phyloP scores from a whole-genome alignment of 2,888 invertebrate species.

The Beris morrisii region DNA sequence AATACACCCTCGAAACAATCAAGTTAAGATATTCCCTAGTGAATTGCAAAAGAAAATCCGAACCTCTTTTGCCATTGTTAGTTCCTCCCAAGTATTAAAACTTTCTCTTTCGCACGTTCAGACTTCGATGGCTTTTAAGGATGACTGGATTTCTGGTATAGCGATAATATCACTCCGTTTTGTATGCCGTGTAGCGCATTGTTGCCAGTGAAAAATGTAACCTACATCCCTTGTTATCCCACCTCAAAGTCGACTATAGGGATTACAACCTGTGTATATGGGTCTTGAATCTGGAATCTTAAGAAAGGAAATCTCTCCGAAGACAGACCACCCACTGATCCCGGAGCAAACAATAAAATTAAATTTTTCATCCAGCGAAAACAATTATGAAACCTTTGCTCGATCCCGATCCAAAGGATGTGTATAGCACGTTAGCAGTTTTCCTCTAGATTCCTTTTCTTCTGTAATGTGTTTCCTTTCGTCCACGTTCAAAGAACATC shows the following conservation, averaged over 20 bases:
- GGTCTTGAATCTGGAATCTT: no score
- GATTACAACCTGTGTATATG: constrained; percentile 8
- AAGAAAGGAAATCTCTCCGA: constrained; percentile 4
- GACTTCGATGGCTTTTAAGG: constrained; percentile 4
- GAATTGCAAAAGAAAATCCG: constrained; percentile 31
- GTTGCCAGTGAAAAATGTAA: not conserved
- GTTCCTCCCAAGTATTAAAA: constrained; percentile 22
- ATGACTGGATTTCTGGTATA: constrained; percentile 8
- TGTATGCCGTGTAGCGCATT: no score
- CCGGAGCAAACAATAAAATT: constrained; percentile 34
- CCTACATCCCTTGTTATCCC: not conserved
- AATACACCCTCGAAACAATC: constrained; percentile 34
- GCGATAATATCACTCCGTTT: not conserved
- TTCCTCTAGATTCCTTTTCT: not conserved
- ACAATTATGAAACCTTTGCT: constrained; percentile 34
- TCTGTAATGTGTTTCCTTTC: not conserved
- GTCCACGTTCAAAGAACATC: constrained; percentile 1
- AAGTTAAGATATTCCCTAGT: constrained; percentile 35
- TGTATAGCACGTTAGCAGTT: not conserved
- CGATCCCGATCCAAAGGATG: not conserved
- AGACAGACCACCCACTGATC: not conserved
- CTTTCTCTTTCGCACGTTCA: constrained; percentile 9
- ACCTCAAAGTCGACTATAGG: no score
- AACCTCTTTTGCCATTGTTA: constrained; percentile 32
- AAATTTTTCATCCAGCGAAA: constrained; percentile 36